phyloP scores from a whole-genome alignment of 92 coral and sea anemone species.

The Zoanthus sociatus region DNA sequence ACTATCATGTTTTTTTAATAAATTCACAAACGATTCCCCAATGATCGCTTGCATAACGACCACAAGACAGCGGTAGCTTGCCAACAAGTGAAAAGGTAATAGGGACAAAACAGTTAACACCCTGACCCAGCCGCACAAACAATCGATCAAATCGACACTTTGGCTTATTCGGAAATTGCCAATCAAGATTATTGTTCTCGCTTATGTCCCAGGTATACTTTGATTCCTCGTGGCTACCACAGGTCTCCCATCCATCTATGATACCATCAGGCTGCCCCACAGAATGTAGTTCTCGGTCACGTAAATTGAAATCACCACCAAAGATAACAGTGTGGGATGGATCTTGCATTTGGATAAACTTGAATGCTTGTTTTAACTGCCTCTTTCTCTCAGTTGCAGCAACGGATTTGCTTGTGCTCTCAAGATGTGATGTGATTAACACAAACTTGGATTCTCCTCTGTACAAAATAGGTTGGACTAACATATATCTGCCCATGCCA shows the following conservation, averaged over 20 bases:
- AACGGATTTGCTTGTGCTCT: conserved; percentile 71
- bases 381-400: conserved; percentile 74
- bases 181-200: conserved; percentile 73
- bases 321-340: conserved; percentile 69
- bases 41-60: conserved; percentile 91
- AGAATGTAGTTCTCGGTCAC: conserved; percentile 78
- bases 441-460: conserved; percentile 58
- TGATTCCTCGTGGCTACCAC: conserved; percentile 78
- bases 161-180: conserved; percentile 55
- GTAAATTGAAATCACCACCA: conserved; percentile 93
- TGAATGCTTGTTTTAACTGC: conserved; percentile 73
- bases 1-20: background rate
- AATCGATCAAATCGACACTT: conserved; percentile 88
- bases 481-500: conserved; percentile 88
- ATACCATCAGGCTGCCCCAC: conserved; percentile 79
- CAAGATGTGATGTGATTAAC: conserved; percentile 96
- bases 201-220: conserved; percentile 88
- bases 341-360: conserved; percentile 62
- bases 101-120: conserved; percentile 44
- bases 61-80: conserved; percentile 73
- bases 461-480: conserved; percentile 79
- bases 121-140: conserved; percentile 69
- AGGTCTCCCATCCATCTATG: conserved; percentile 83
- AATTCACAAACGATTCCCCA: conserved; percentile 94
- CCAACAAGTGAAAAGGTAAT: conserved; percentile 76